Evolutionary conservation across 2,888 invertebrate species (phyloP).

Genomic region (Hymenopus coronatus): DNA sequence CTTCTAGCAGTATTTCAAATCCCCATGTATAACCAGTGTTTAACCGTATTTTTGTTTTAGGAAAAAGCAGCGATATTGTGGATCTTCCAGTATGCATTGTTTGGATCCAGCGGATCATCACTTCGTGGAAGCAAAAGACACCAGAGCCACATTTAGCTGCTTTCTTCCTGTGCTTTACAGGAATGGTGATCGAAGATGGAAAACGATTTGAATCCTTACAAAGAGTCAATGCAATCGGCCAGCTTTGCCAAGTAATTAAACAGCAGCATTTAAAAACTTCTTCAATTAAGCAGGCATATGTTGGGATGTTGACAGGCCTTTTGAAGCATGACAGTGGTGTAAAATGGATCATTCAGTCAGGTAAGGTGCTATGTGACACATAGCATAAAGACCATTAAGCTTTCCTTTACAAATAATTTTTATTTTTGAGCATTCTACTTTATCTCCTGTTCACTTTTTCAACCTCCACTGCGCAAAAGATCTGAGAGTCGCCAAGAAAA

Average conservation of each 20-base stretch:
- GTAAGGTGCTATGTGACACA: slow-evolving; percentile 35
- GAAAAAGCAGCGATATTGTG: background rate
- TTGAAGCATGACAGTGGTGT: slow-evolving; percentile 62
- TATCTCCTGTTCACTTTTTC: no score
- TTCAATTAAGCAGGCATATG: slow-evolving; percentile 64
- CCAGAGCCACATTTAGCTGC: slow-evolving; percentile 53
- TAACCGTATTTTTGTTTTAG: slow-evolving; percentile 7
- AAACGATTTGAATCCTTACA: slow-evolving; percentile 58
- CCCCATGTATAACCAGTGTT: background rate
- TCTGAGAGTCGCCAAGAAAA: no score
- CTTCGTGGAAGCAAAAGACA: slow-evolving; percentile 39
- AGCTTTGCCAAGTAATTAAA: slow-evolving; percentile 44
- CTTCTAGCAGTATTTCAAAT: no score
- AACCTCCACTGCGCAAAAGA: no score
- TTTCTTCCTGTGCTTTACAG: slow-evolving; percentile 63
- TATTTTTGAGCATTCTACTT: no score
- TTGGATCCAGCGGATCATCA: slow-evolving; percentile 37
- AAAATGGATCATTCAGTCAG: slow-evolving; percentile 55
- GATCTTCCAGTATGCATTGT: slow-evolving; percentile 7
- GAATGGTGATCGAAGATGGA: slow-evolving; percentile 59
- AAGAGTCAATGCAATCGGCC: slow-evolving; percentile 46
- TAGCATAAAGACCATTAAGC: background rate
- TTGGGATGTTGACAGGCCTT: slow-evolving; percentile 60
- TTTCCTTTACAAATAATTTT: no score
- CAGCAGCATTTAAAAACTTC: slow-evolving; percentile 48